Percentiles rank a stretch among this genome's conserved stretches.
Conservation (phyloP, 2,888 invertebrate genomes). For the Oeneis ivallda region DNA sequence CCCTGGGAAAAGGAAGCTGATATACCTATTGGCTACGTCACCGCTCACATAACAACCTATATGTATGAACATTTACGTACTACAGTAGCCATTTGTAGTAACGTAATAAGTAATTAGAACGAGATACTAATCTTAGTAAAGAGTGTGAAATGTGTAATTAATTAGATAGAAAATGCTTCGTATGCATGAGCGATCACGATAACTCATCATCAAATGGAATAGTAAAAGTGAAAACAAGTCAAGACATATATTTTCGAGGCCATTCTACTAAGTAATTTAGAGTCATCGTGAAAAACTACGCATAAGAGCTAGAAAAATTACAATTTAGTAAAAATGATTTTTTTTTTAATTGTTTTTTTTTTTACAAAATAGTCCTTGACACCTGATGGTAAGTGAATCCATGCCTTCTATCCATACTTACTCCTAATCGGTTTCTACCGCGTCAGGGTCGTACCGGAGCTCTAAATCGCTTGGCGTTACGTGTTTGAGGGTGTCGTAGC, state of each 20-base stretch:
- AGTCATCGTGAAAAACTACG: background rate
- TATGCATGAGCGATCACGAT: conserved; percentile 31
- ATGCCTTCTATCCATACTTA: no score
- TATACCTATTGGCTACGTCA: background rate
- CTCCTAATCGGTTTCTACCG: no score
- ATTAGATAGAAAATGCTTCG: conserved; percentile 32
- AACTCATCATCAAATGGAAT: conserved; percentile 28
- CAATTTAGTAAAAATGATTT: no score
- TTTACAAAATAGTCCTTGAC: no score
- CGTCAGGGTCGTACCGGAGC: no score
- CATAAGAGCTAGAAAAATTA: no score
- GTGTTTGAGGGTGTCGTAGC: no score
- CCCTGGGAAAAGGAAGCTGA: no score
- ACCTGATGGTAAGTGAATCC: no score
- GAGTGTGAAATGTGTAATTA: conserved; percentile 24
- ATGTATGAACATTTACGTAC: background rate
- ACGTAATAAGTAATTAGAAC: conserved; percentile 15
- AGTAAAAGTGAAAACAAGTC: conserved; percentile 32
- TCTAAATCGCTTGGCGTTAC: no score
- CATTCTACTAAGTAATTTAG: background rate
- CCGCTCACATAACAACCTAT: background rate
- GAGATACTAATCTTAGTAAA: conserved; percentile 19
- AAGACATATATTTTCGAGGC: background rate
- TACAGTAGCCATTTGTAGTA: background rate
- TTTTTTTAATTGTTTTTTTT: no score